Evolutionary conservation across 2,888 invertebrate species (phyloP), one percentile per base, ranked within the genome.

Genomic region (Scaptomyza polygonia): DNA sequence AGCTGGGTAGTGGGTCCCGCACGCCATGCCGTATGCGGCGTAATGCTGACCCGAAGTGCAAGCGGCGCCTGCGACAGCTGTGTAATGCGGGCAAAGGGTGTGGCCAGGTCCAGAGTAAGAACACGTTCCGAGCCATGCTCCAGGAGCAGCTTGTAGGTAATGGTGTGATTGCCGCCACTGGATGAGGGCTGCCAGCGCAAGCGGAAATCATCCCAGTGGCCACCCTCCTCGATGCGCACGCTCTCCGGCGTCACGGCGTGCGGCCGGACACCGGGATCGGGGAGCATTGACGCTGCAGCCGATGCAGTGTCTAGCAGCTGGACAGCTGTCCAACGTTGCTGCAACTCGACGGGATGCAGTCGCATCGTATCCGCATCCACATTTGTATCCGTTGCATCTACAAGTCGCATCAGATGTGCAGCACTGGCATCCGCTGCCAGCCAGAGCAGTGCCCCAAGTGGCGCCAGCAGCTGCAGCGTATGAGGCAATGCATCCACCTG

Each of bases 11-110:
- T 93, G 2, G 93, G 92, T 0, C 96, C 95, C 3, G 95, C 94
- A 14, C 96, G 96, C 97, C 98, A 98, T 81, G 95, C 95, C 0
- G 97, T 97, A 89, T 95, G 95, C 1, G 97, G 95, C 34, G 96
- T 94, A 5, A 98, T 93, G 1, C 95, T 94, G 18, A 97, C 94
- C 59, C 94, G 94, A 57, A 97, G 90, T 14, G 93, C 92, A 8
- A 95, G 95, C 90, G 96, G 96, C 0, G 97, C 96, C 59, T 82
- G 82, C 27, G 83, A 77, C 1, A 90, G 75, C 42, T 91, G 89
- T 0, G 79, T 78, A 3, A 88, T 73, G 0, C 94, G 92, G 16
- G 92, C 91, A 0, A 93, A 93, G 1, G 90, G 80, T 3, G 88
- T 87, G 25, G 52, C 57, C n/a, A 80, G 77, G 14, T 84, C 74